Conservation (phyloP, 1,140 invertebrate genomes). For the Dermatophagoides farinae region DNA sequence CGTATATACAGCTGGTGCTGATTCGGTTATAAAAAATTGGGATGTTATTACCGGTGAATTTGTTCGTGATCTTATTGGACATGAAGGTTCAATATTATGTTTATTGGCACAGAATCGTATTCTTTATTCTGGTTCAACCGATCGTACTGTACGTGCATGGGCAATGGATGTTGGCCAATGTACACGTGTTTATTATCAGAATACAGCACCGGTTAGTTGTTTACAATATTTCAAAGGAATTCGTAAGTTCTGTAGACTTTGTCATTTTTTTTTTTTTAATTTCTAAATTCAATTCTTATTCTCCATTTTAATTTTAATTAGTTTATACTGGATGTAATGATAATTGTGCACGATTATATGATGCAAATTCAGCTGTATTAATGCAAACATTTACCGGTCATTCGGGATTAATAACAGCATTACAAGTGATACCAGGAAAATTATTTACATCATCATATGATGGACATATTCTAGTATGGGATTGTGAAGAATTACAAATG, state of each 20-base stretch:
- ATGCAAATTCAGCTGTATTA: constrained; percentile 32
- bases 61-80: constrained; percentile 29
- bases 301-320: constrained; percentile 16
- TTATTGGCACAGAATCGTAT: constrained; percentile 33
- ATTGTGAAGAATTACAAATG: constrained; percentile 17
- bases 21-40: constrained; percentile 31
- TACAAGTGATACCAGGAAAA: constrained; percentile 21
- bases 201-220: constrained; percentile 30
- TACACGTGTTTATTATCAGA: constrained; percentile 31
- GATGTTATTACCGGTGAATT: constrained; percentile 27
- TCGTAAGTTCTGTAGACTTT: constrained; percentile 24
- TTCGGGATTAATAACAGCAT: constrained; percentile 25
- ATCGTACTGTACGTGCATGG: constrained; percentile 33
- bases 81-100: constrained; percentile 31
- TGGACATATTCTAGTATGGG: constrained; percentile 20
- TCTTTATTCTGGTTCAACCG: constrained; percentile 33
- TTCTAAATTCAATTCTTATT: neutral
- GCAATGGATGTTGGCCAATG: constrained; percentile 36
- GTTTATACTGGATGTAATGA: constrained; percentile 31
- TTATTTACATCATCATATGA: constrained; percentile 19
- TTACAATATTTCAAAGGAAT: constrained; percentile 31
- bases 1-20: constrained; percentile 31
- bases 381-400: constrained; percentile 28
- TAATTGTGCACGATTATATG: constrained; percentile 26
- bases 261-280: neutral